Percentiles rank a stretch among this genome's conserved stretches.
phyloP scores from a whole-genome alignment of 2,113 vertebrate species.

The Neodon shergylaensis region DNA sequence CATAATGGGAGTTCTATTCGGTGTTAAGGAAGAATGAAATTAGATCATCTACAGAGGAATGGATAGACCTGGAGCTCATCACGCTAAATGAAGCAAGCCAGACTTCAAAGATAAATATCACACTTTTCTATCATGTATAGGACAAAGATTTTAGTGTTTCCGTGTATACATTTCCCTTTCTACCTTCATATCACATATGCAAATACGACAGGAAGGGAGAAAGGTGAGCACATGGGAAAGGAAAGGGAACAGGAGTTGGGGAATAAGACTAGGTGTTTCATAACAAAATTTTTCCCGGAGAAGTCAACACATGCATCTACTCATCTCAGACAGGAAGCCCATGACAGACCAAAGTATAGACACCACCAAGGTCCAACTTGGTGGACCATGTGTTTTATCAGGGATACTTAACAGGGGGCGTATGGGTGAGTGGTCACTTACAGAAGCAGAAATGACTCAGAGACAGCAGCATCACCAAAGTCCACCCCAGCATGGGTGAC shows the following conservation, averaged over 20 bases:
- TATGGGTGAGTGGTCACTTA: not conserved
- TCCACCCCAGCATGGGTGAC: not conserved
- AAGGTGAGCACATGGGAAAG: not conserved
- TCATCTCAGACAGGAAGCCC: not conserved
- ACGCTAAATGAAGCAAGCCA: not conserved
- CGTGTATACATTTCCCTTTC: not conserved
- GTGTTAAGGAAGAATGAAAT: not conserved
- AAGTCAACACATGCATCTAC: not conserved
- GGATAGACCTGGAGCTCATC: not conserved
- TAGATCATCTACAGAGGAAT: not conserved
- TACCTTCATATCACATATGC: not conserved
- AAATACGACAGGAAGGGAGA: too few relatives aligned
- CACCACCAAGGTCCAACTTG: not conserved
- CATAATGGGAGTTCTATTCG: not conserved
- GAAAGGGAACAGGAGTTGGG: not conserved
- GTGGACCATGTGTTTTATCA: not conserved
- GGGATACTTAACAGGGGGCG: not conserved
- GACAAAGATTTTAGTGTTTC: not conserved
- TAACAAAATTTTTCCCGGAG: not conserved
- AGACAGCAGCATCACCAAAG: not conserved
- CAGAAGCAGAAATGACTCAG: not conserved
- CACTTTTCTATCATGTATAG: not conserved
- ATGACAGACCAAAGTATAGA: not conserved
- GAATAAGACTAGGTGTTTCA: not conserved
- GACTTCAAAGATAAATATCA: not conserved